Base-by-base conservation (phyloP, 1,140 invertebrate species). In the Nixonia krombeini region DNA sequence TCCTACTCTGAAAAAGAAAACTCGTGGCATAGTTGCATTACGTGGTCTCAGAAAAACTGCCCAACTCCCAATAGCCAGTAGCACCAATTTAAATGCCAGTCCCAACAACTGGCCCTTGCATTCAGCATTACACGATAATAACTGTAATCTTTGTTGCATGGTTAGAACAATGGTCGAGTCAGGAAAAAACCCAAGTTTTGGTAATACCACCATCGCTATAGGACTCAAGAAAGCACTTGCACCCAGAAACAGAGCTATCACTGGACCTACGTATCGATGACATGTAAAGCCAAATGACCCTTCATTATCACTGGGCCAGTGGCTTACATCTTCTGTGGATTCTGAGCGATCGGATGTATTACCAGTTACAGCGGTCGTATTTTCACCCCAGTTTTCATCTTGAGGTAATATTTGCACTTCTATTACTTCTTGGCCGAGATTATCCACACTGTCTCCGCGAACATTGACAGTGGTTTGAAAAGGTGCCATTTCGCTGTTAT, bases 301-400 rank as follows among this genome's bases (percentile, higher is more conserved):
- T 31, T 92, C 92, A 15, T 88, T 88, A 83, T 93, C 92, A 59
- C 89, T 89, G 50, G 90, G 89, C 92, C 92, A 94, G 81, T 90
- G 90, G 73, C 90, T 91, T 0, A 92, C 90, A 82, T 97, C 95
- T 79, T 98, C 95, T 72, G 96, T 92, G 0, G 96, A 98, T 62
- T 95, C 92, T 1, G 95, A 96, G 59, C 93, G 92, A 79, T 98
- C 96, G 0, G 96, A 98, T 1, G 96, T 98, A 73, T 97, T 97
- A 10, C 96, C 96, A 2, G 97, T 99, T 15, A 99, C 92, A 0
- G 95, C 96, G 2, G 97, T 99, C 0, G 96, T 98, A 75, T 96
- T 98, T 85, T 99, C 97, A 25, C 95, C 96, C 97, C 97, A 99
- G 79, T 97, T 97, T 76, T 99, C 97, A 87, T 98, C 96, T 85